Evolutionary conservation across 2,888 invertebrate genomes (phyloP), one percentile per base, ranked within the genome.

Genomic region (Hyposoter didymator): DNA sequence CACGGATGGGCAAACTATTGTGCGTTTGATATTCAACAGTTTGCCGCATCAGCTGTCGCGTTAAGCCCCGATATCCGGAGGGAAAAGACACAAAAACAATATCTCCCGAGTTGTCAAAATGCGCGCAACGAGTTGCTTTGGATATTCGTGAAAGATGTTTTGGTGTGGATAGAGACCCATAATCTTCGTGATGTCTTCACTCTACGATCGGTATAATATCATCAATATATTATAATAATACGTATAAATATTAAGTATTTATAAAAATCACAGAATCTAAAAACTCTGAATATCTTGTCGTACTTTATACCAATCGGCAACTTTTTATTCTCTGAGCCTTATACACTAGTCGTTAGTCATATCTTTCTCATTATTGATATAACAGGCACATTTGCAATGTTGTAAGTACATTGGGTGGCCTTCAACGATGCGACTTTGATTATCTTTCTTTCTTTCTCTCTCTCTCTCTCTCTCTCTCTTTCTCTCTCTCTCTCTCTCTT

Each of bases 1-100:
- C 66, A 86, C 83, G 90, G 91, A 90, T 90, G 92, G 90, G 92
- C 92, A 91, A 92, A 91, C 90, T 91, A 92, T 92, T 92, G 92
- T 93, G 92, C 91, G 91, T 93, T 93, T 93, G 91, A 93, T 93
- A 93, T 93, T 91, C 92, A 93, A 93, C 93, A 93, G 92, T 92
- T 92, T 91, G 93, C 91, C 90, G 91, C 91, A 91, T 92, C 91
- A 90, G 91, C 92, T 91, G 91, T 89, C 89, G 90, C 90, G 87
- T 88, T 88, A 89, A 84, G 75, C 83, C 82, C 86, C 84, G 67
- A 80, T 90, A 90, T 87, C 90, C 89, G 89, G 91, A 90, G 47
- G 89, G 91, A 89, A 89, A 90, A 89, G 89, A 91, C 49, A 72
- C 28, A 52, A 72, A 49, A 52, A 49, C 66, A 55, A 69, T 49